Conservation (phyloP, 2,797 vertebrate genomes). For the Anguilla pacifica region DNA sequence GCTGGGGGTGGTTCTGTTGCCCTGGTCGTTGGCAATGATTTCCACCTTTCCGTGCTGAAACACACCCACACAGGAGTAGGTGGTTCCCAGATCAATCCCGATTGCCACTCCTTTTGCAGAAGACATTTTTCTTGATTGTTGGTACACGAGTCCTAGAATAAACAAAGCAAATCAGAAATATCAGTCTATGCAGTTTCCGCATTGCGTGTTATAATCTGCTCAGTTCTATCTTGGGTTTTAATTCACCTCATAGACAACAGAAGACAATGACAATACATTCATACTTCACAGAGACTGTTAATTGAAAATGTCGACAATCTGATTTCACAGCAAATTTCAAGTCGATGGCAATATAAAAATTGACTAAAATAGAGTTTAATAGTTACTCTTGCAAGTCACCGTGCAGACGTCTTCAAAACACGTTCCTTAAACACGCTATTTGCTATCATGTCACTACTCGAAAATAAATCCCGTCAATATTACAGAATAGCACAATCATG, state of each 20-base stretch:
- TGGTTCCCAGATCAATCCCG: constrained; percentile 36
- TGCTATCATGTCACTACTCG: background rate
- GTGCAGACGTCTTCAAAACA: too few species aligned
- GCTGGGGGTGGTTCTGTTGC: constrained; percentile 38
- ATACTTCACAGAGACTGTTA: background rate
- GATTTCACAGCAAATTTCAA: background rate
- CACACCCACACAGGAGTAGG: constrained; percentile 37
- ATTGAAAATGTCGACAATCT: background rate
- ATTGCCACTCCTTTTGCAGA: constrained; percentile 36
- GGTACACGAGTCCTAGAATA: background rate
- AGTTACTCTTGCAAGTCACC: background rate
- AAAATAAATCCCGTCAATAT: background rate
- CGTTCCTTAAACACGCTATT: background rate
- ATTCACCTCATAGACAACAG: background rate
- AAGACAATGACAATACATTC: background rate
- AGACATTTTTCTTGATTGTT: background rate
- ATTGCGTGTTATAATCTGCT: background rate
- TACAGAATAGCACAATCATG: background rate
- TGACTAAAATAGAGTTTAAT: background rate
- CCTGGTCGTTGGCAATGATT: constrained; percentile 43
- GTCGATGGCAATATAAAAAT: background rate
- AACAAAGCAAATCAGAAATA: background rate
- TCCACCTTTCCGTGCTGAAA: constrained; percentile 40
- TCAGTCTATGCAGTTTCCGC: background rate
- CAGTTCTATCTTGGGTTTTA: background rate